Conservation (phyloP, 2,888 invertebrate genomes). For the Andrena bicolor region DNA sequence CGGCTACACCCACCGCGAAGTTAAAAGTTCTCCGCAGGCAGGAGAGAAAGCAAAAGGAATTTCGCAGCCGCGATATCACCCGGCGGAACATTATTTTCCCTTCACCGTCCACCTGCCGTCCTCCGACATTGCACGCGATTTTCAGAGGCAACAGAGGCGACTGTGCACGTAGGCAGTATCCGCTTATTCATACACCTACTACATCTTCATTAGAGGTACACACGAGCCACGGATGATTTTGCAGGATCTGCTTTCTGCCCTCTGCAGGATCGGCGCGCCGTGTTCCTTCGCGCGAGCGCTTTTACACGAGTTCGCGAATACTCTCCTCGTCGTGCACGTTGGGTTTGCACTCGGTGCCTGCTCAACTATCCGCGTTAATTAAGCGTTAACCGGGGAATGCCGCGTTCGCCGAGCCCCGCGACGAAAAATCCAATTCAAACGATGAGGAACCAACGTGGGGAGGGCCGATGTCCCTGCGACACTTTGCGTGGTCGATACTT, state of each 20-base stretch:
- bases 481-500: no score
- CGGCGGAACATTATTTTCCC: constrained; percentile 71
- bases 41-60: constrained; percentile 74
- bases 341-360: not conserved
- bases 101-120: constrained; percentile 73
- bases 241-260: constrained; percentile 63
- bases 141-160: constrained; percentile 61
- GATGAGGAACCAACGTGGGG: no score
- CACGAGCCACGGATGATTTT: constrained; percentile 65
- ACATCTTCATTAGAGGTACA: constrained; percentile 70
- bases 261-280: constrained; percentile 36
- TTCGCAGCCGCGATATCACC: constrained; percentile 72
- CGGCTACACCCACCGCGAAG: constrained; percentile 68
- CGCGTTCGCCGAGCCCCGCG: no score
- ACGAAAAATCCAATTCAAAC: no score
- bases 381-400: constrained; percentile 26
- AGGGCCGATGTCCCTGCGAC: no score
- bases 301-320: not conserved
- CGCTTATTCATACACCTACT: constrained; percentile 70
- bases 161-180: constrained; percentile 47
- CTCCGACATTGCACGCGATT: constrained; percentile 73
- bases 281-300: not conserved
- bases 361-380: constrained; percentile 34
- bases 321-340: constrained; percentile 17
- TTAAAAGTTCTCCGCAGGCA: constrained; percentile 57